Base-by-base conservation (phyloP, 2,888 invertebrate species). In the Ectropis crepuscularia region DNA sequence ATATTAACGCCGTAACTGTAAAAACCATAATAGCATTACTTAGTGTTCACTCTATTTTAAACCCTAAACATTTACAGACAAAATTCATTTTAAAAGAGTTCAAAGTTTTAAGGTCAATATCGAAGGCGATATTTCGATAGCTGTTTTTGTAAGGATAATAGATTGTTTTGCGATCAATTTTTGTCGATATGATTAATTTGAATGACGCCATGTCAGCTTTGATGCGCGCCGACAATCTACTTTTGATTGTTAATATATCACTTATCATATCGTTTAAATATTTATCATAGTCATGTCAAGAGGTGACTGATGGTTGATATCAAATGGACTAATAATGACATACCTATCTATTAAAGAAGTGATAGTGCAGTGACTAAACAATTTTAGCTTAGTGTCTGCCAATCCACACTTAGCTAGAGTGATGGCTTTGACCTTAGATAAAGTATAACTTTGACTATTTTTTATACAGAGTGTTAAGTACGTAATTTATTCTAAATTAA, bases 81-180 rank as follows among this genome's bases (percentile, higher is more conserved):
- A 57, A 61, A 59, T 57, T 54, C 53, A n/a, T 61, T 57, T 51
- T 65, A 49, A 68, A 39, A 55, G 61, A 64, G 70, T 65, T 70
- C 64, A 65, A 58, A 67, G 63, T 65, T 63, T n/a, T 55, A 43
- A 48, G 58, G 57, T 61, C 60, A 57, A 43, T 9, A 0, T 47
- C 47, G 41, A 47, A 38, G 41, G 28, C 41, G 48, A 43, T 53
- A 57, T 57, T 59, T 51, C 57, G 57, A 45, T 48, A 43, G 43
- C 16, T 57, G 57, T 65, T 57, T 55, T 61, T 47, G n/a, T 39
- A 60, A 55, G 47, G 55, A 43, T 64, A 64, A 55, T 55, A 51
- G 51, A 55, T 11, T 46, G 55, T 54, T 58, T 63, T 63, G 63
- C 53, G 38, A 51, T 46, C n/a, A 5, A 8, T 10, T 64, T 63